phyloP scores from a whole-genome alignment of 1,140 invertebrate species.

The Drosophila carrolli region DNA sequence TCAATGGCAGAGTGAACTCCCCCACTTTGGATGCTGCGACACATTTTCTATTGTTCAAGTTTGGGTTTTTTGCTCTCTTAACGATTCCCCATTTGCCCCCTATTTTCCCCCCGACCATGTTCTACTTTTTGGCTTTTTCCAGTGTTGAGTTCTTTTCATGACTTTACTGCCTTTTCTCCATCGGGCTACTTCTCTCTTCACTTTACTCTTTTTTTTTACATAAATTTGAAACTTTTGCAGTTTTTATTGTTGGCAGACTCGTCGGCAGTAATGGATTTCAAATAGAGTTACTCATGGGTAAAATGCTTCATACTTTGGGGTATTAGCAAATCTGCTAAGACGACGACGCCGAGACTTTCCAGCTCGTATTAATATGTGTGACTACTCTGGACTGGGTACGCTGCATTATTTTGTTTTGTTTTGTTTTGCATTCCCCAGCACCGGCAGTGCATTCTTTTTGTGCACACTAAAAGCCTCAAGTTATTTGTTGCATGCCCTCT shows the following conservation, averaged over 20 bases:
- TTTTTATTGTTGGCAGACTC: conserved; percentile 80
- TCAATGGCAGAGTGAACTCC: conserved; percentile 21
- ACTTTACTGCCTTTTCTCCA: conserved; percentile 44
- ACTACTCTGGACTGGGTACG: conserved; percentile 9
- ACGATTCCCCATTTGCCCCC: conserved; percentile 11
- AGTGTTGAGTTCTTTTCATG: conserved; percentile 71
- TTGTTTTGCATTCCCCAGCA: conserved; percentile 34
- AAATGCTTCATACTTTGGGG: conserved; percentile 81
- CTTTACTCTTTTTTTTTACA: conserved; percentile 56
- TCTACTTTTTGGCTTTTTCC: conserved; percentile 70
- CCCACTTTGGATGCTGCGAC: conserved; percentile 47
- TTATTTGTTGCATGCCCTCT: conserved; percentile 75
- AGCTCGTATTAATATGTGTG: conserved; percentile 60
- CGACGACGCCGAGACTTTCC: conserved; percentile 25
- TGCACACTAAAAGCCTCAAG: conserved; percentile 75
- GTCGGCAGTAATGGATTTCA: conserved; percentile 82
- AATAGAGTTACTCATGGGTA: conserved; percentile 83
- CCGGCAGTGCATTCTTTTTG: conserved; percentile 35
- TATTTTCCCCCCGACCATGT: conserved; percentile 35
- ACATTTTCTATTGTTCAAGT: conserved; percentile 77
- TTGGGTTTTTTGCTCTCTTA: conserved; percentile 41
- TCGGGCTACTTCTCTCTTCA: conserved; percentile 13
- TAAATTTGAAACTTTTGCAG: conserved; percentile 82
- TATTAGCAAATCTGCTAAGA: conserved; percentile 78
- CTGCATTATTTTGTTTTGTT: conserved; percentile 43